Evolutionary conservation across 2,888 invertebrate genomes (phyloP), one percentile per base, ranked within the genome.

Genomic region (Ophraella communa): DNA sequence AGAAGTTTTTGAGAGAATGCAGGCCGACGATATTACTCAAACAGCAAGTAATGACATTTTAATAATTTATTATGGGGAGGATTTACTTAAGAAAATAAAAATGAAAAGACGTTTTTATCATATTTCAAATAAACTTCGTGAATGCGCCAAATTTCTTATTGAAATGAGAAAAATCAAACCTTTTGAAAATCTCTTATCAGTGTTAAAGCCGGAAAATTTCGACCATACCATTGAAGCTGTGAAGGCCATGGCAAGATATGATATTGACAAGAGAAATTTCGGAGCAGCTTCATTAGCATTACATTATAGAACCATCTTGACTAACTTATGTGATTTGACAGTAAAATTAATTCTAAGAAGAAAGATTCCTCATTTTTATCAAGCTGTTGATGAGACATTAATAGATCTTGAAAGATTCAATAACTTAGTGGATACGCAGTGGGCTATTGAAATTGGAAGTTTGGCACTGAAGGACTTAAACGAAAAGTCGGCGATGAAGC

Each of bases 1-100:
- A 30, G 68, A 74, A 59, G 68, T 74, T 14, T 73, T 74, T 62
- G 10, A 8, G 27, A 70, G 33, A 21, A 72, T 74, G 73, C 66
- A 67, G 14, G 66, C 62, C 7, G 73, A 73, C 49, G 49, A 65
- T 35, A 56, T 66, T 23, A 33, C 58, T 69, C 1, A 60, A 70
- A 27, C 54, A 62, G 33, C 52, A 68, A 18, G 21, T 18, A 17
- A 39, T 23, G 54, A 62, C 20, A 42, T 52, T 8, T 10, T 59
- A 3, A 24, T 59, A 27, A 21, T 21, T 4, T 42, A 42, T n/a
- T 62, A 17, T 39, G 61, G 61, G 11, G 54, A 62, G 14, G 49
- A 62, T 47, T 8, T 62, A 17, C 42, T 62, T 11, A 62, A 62
- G 17, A 62, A 62, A 18, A 33, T 24, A 27, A 23, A 49, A 21